Percentiles rank a stretch among this genome's conserved stretches.
Conservation (phyloP, 2,113 vertebrate species). For the Synchiropus splendidus region DNA sequence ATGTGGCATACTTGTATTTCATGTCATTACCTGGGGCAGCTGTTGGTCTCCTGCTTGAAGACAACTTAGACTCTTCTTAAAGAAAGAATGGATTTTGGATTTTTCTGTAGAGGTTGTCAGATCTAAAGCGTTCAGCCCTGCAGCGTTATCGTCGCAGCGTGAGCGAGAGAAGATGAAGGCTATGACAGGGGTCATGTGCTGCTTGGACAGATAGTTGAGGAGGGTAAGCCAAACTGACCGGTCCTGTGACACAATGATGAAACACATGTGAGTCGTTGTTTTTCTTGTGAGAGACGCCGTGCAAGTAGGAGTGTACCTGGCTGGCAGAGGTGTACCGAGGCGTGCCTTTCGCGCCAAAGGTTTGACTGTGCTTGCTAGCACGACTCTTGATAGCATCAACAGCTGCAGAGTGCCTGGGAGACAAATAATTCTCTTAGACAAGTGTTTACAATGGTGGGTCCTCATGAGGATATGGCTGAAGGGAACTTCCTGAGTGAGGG, state of each 20-base stretch:
- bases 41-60: constrained; percentile 78
- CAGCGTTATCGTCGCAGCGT: constrained; percentile 82
- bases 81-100: constrained; percentile 82
- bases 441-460: no score
- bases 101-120: constrained; percentile 77
- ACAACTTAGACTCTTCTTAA: constrained; percentile 83
- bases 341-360: constrained; percentile 78
- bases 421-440: neutral
- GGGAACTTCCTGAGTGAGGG: no score
- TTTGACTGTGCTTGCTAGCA: constrained; percentile 81
- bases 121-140: constrained; percentile 75
- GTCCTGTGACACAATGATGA: constrained; percentile 59
- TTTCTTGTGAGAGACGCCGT: no score
- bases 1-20: no score
- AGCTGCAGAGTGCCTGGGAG: constrained; percentile 74
- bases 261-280: no score
- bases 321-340: constrained; percentile 68
- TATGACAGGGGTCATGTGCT: constrained; percentile 81
- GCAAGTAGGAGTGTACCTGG: constrained; percentile 39
- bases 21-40: constrained; percentile 93
- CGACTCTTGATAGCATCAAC: constrained; percentile 84
- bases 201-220: constrained; percentile 74
- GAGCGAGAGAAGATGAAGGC: constrained; percentile 86
- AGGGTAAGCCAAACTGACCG: constrained; percentile 79
- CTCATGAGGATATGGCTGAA: no score